Conservation (phyloP, 2,888 invertebrate species). For the Pyralis farinalis region DNA sequence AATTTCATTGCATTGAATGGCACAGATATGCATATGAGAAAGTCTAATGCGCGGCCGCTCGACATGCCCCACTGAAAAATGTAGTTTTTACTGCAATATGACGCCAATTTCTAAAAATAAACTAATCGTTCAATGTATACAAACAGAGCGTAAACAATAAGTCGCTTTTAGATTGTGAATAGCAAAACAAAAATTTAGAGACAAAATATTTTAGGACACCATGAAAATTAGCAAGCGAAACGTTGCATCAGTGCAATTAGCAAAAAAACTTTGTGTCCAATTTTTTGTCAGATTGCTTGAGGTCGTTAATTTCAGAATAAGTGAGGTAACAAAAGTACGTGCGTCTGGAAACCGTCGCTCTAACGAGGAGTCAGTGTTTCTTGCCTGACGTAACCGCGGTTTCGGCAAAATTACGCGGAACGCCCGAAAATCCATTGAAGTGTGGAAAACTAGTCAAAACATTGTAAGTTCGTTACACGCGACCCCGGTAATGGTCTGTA, state of each 20-base stretch:
- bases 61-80: too few relatives aligned
- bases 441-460: conserved; percentile 31
- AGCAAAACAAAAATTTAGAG: too few relatives aligned
- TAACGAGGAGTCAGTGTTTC: conserved; percentile 37
- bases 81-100: too few relatives aligned
- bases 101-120: too few relatives aligned
- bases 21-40: too few relatives aligned
- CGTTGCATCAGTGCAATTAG: conserved; percentile 13
- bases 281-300: conserved; percentile 25
- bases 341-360: conserved; percentile 40
- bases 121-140: too few relatives aligned
- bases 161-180: too few relatives aligned
- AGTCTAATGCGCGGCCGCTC: too few relatives aligned
- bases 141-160: too few relatives aligned
- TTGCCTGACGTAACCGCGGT: conserved; percentile 54
- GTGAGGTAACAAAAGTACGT: conserved; percentile 51
- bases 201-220: background rate
- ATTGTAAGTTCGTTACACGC: conserved; percentile 6
- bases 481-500: background rate
- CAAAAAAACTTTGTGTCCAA: conserved; percentile 14
- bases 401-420: conserved; percentile 64
- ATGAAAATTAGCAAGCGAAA: background rate
- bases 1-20: too few relatives aligned
- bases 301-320: conserved; percentile 46
- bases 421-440: conserved; percentile 56